A percentile compares a stretch with the other conserved stretches of the same genome.
These are phyloP conservation scores for Mus pahari DNA, from an alignment of 2,113 vertebrate species.

Conservation along the genomic window DNA sequence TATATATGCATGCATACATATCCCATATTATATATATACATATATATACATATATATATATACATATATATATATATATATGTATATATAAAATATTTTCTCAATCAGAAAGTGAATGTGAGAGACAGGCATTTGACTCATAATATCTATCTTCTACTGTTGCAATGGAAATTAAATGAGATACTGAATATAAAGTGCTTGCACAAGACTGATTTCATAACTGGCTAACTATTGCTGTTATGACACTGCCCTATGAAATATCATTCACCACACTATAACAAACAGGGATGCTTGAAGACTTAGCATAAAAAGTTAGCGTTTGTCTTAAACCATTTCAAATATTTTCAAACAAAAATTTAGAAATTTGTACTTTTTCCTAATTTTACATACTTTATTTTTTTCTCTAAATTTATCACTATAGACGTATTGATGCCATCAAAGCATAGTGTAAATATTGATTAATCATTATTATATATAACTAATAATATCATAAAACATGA, in stretches of 20 bases:
- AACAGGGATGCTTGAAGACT: neutral
- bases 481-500: neutral
- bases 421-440: neutral
- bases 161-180: conserved; percentile 3
- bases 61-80: neutral
- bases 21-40: neutral
- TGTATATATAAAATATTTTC: neutral
- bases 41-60: neutral
- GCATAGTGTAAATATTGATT: neutral
- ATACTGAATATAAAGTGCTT: neutral
- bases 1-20: neutral
- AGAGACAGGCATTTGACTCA: neutral
- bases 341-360: neutral
- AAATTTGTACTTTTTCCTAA: neutral
- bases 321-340: neutral
- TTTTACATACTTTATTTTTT: neutral
- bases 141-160: neutral
- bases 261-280: neutral
- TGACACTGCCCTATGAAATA: neutral
- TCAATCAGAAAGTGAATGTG: neutral
- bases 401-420: neutral
- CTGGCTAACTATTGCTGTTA: neutral
- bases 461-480: neutral
- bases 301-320: neutral
- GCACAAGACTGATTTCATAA: neutral